Conservation (phyloP, 2,113 vertebrate genomes). For the Gnathonemus echidnorhynchus region DNA sequence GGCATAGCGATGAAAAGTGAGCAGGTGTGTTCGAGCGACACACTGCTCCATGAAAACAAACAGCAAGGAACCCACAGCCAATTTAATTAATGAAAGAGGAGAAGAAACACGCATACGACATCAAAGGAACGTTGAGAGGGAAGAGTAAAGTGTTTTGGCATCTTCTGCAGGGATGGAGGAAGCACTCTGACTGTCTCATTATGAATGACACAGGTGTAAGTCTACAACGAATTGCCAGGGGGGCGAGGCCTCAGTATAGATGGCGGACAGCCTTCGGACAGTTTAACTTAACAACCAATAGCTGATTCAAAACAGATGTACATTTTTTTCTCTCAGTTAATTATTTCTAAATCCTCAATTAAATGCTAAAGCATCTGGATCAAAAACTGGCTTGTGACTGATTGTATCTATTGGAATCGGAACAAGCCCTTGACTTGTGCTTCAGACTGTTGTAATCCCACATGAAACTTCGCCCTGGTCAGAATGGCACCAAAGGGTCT, state of each 20-base stretch:
- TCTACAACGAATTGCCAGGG: neutral
- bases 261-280: neutral
- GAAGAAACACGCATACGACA: neutral
- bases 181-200: neutral
- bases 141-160: neutral
- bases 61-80: neutral
- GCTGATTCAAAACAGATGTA: neutral
- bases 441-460: neutral
- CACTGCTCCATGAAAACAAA: neutral
- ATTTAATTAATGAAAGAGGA: slow-evolving; percentile 4
- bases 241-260: neutral
- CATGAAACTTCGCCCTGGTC: neutral
- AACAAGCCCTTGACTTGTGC: neutral
- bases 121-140: neutral
- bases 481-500: neutral
- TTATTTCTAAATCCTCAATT: neutral
- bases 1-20: neutral
- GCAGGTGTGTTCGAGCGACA: neutral
- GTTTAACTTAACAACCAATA: neutral
- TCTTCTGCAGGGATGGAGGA: neutral
- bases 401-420: neutral
- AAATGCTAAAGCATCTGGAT: neutral
- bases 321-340: neutral
- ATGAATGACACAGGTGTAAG: neutral
- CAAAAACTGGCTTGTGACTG: neutral